phyloP scores from a whole-genome alignment of 2,888 invertebrate species.

The Cosmopolites sordidus region DNA sequence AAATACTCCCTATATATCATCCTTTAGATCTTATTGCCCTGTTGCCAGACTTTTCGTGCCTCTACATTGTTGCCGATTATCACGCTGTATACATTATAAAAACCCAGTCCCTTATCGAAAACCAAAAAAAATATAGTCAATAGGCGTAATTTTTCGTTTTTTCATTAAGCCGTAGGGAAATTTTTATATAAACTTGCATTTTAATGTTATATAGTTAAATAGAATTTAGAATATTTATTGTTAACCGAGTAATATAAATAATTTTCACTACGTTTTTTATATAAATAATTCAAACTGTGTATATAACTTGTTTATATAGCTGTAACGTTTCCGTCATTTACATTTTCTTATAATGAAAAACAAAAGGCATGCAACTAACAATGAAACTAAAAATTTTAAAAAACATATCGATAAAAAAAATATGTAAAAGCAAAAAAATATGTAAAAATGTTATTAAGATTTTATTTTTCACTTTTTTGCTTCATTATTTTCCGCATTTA shows the following conservation, averaged over 20 bases:
- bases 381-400: neutral
- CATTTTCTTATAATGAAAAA: neutral
- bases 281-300: slow-evolving; percentile 4
- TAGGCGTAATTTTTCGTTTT: neutral
- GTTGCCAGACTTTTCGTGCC: too few species aligned
- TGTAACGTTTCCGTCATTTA: slow-evolving; percentile 5
- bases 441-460: too few species aligned
- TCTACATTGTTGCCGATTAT: too few species aligned
- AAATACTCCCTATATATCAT: too few species aligned
- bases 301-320: slow-evolving; percentile 15
- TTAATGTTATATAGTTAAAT: slow-evolving; percentile 16
- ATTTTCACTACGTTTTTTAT: too few species aligned
- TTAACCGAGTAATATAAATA: slow-evolving; percentile 9
- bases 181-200: slow-evolving; percentile 14
- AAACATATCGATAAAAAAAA: slow-evolving; percentile 25
- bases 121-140: neutral
- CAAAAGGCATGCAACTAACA: neutral
- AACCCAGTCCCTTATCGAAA: too few species aligned
- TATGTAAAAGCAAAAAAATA: too few species aligned
- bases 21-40: too few species aligned
- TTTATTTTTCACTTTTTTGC: slow-evolving; percentile 1
- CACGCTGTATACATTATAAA: too few species aligned
- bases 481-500: too few species aligned
- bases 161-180: slow-evolving; percentile 6
- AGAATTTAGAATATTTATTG: slow-evolving; percentile 17